Conservation (phyloP, 1,140 invertebrate species). For the Cepaea nemoralis region DNA sequence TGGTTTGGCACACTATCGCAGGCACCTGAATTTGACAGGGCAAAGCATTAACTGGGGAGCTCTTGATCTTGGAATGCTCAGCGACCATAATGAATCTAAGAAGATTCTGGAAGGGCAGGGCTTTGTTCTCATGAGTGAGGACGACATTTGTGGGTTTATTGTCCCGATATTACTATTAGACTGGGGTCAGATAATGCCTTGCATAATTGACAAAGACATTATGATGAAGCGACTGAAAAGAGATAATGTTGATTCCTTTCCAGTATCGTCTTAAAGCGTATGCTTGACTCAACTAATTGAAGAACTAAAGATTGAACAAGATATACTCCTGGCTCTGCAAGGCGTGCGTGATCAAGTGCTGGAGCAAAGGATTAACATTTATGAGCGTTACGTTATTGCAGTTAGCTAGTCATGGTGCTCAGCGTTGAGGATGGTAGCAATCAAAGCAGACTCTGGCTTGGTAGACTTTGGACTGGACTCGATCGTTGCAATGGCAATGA, state of each 20-base stretch:
- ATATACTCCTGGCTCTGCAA: conserved; percentile 28
- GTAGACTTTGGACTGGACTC: conserved; percentile 47
- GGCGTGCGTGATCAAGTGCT: conserved; percentile 17
- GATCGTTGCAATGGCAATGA: conserved; percentile 48
- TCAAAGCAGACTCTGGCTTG: conserved; percentile 35
- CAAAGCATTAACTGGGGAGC: conserved; percentile 58
- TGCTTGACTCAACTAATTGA: conserved; percentile 8
- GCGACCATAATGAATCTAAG: conserved; percentile 30
- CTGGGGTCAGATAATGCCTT: conserved; percentile 41
- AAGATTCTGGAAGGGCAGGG: conserved; percentile 42
- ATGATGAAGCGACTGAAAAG: conserved; percentile 28
- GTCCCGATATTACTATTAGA: conserved; percentile 38
- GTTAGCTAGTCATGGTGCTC: conserved; percentile 30
- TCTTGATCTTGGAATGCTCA: conserved; percentile 49
- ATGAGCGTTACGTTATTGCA: conserved; percentile 34
- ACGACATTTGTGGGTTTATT: conserved; percentile 43
- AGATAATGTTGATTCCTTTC: conserved; percentile 23
- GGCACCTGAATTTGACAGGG: conserved; percentile 44
- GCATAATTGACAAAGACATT: conserved; percentile 45
- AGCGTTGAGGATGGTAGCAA: conserved; percentile 11
- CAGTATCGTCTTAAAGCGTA: conserved; percentile 34
- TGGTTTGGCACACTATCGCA: conserved; percentile 50
- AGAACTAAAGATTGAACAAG: conserved; percentile 31
- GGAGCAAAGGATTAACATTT: conserved; percentile 25
- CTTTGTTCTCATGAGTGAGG: conserved; percentile 35